A percentile compares a stretch with the other conserved stretches of the same genome.
phyloP scores from a whole-genome alignment of 2,888 invertebrate genomes.

The Charanyca ferruginea region DNA sequence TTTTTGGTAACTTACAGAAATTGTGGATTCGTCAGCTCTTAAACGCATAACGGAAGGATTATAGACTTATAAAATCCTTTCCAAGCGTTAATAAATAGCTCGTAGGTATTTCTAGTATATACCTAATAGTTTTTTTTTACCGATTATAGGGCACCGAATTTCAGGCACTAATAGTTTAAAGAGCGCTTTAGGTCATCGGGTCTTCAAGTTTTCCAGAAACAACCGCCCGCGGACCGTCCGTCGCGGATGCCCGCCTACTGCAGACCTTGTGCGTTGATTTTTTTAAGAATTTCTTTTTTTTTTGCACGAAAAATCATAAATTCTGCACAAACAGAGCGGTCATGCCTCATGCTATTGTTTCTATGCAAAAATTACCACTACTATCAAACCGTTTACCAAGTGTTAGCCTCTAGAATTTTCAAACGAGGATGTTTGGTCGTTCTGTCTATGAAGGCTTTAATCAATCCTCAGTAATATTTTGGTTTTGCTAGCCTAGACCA shows the following conservation, averaged over 20 bases:
- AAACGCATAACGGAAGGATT: background rate
- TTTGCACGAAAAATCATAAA: background rate
- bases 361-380: conserved; percentile 1
- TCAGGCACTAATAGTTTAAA: background rate
- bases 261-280: background rate
- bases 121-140: background rate
- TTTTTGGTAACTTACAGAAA: conserved; percentile 75
- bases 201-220: background rate
- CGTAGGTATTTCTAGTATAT: background rate
- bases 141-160: background rate
- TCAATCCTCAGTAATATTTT: background rate
- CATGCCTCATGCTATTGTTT: background rate
- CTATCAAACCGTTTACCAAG: too few species aligned
- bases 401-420: too few species aligned
- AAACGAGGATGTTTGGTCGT: background rate
- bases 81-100: background rate
- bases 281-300: background rate
- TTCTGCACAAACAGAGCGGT: background rate
- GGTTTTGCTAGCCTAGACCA: background rate
- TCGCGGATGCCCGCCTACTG: background rate
- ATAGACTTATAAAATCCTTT: background rate
- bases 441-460: background rate
- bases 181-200: background rate
- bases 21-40: conserved; percentile 26
- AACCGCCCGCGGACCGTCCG: background rate